phyloP scores from a whole-genome alignment of 2,113 vertebrate species.

The Epinephelus fuscoguttatus region DNA sequence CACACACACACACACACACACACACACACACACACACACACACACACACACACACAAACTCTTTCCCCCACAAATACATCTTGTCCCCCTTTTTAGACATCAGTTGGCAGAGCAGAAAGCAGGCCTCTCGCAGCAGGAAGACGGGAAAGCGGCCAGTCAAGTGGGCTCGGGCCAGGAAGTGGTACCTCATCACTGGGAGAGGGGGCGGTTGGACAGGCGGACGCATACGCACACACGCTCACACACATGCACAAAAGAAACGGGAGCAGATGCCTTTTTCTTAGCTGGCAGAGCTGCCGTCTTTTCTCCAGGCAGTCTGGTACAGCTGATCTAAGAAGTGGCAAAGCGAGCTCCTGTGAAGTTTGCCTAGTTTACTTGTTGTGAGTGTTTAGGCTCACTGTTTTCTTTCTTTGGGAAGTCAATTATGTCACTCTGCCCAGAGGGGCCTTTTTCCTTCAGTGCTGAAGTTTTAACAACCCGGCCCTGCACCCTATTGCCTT shows the following conservation, averaged over 20 bases:
- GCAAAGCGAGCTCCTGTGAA: conserved; percentile 42
- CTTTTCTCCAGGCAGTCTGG: conserved; percentile 53
- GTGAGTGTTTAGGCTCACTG: conserved; percentile 35
- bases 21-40: background rate
- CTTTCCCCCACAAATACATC: conserved; percentile 16
- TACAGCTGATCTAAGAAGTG: conserved; percentile 46
- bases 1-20: background rate
- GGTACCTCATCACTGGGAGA: conserved; percentile 60
- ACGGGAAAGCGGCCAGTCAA: conserved; percentile 64
- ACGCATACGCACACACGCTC: conserved; percentile 11
- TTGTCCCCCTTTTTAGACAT: conserved; percentile 53
- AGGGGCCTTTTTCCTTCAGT: conserved; percentile 9
- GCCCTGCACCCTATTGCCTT: conserved; percentile 12
- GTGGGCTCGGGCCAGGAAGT: conserved; percentile 66
- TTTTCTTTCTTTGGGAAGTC: conserved; percentile 59
- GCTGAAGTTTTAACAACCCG: conserved; percentile 47
- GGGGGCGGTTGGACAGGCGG: conserved; percentile 59
- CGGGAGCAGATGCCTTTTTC: conserved; percentile 73
- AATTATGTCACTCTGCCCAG: conserved; percentile 41
- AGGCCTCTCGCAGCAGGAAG: conserved; percentile 52
- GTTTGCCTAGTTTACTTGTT: conserved; percentile 51
- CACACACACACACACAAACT: conserved; percentile 1
- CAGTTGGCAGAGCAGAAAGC: conserved; percentile 59
- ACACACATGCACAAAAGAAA: conserved; percentile 38
- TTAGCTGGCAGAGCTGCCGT: conserved; percentile 42